phyloP scores from a whole-genome alignment of 2,113 vertebrate genomes.

The Carlito syrichta region DNA sequence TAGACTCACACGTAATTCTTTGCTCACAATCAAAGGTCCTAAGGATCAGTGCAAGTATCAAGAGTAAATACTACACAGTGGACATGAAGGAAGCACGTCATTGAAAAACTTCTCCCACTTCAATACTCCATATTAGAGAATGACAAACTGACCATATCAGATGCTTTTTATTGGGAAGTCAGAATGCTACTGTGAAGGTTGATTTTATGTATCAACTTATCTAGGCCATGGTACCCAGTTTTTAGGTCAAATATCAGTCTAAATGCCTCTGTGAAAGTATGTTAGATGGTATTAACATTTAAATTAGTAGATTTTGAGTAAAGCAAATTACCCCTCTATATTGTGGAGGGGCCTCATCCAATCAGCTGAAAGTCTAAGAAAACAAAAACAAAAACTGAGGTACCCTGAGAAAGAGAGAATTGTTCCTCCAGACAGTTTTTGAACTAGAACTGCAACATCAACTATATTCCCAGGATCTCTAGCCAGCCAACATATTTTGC shows the following conservation, averaged over 20 bases:
- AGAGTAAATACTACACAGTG: neutral
- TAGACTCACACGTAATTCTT: neutral
- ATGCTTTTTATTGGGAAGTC: neutral
- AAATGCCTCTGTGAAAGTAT: neutral
- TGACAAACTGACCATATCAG: neutral
- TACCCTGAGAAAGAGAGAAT: neutral
- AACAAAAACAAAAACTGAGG: neutral
- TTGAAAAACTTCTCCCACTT: neutral
- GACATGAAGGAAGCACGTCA: neutral
- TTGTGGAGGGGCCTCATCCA: neutral
- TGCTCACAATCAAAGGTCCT: neutral
- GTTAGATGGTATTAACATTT: neutral
- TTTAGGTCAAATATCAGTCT: neutral
- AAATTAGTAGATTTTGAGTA: neutral
- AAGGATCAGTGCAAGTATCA: neutral
- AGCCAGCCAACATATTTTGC: neutral
- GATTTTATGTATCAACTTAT: neutral
- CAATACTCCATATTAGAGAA: neutral
- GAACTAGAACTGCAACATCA: neutral
- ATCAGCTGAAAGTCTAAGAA: neutral
- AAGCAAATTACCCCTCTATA: neutral
- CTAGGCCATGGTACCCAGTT: neutral
- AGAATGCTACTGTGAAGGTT: neutral
- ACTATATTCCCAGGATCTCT: neutral
- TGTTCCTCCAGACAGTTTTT: neutral